Evolutionary conservation across 2,113 vertebrate genomes (phyloP).

Genomic region (Candoia aspera): DNA sequence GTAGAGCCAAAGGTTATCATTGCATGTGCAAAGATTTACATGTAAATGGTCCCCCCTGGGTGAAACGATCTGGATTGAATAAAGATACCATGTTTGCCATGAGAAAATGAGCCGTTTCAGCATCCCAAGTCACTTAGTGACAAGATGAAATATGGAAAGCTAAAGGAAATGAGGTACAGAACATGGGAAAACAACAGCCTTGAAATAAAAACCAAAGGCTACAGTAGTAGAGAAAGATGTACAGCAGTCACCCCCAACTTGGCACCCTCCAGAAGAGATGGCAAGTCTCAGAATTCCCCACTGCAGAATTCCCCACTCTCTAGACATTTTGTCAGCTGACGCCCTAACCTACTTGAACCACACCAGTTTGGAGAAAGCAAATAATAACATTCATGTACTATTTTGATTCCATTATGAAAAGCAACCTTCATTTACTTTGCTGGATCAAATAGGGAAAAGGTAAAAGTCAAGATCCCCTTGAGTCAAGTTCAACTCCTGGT

Average conservation of each 20-base stretch:
- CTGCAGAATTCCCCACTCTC: no score
- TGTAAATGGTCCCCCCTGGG: slow-evolving; percentile 49
- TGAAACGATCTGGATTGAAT: slow-evolving; percentile 66
- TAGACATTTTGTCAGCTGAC: no score
- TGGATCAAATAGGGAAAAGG: slow-evolving; percentile 38
- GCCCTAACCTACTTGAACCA: no score
- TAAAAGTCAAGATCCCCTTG: neutral
- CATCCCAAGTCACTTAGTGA: slow-evolving; percentile 51
- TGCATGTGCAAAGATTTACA: slow-evolving; percentile 58
- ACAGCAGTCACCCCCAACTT: neutral
- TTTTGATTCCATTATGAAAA: slow-evolving; percentile 36
- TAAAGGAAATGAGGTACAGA: slow-evolving; percentile 60
- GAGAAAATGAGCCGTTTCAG: slow-evolving; percentile 58
- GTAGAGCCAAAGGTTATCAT: slow-evolving; percentile 49
- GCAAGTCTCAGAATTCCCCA: no score
- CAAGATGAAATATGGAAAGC: slow-evolving; percentile 59
- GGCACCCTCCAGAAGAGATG: no score
- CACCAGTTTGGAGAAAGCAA: no score
- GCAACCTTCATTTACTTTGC: slow-evolving; percentile 43
- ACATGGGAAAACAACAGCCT: slow-evolving; percentile 37
- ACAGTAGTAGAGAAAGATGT: slow-evolving; percentile 40
- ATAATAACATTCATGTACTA: neutral
- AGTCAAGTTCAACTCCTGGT: no score
- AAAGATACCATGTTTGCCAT: slow-evolving; percentile 59
- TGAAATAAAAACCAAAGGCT: slow-evolving; percentile 46